phyloP scores from a whole-genome alignment of 2,797 vertebrate genomes.

The Siniperca scherzeri region DNA sequence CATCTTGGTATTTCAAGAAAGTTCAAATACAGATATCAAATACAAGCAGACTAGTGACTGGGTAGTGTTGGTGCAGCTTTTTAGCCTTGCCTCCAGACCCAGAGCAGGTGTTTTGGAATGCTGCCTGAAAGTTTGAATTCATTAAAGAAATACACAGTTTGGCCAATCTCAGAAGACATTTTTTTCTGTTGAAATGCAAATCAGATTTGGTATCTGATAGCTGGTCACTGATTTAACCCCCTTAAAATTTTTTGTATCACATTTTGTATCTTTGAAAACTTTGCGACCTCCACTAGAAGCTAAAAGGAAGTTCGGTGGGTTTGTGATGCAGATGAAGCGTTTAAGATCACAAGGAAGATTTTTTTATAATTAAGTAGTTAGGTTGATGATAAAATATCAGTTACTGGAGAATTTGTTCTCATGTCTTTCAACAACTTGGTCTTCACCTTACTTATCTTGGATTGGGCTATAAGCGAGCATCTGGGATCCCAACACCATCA shows the following conservation, averaged over 20 bases:
- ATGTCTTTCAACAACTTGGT: not conserved
- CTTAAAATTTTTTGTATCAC: not conserved
- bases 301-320: not conserved
- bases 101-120: not conserved
- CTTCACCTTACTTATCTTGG: slow-evolving; percentile 15
- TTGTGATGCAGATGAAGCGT: not conserved
- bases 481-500: slow-evolving; percentile 30
- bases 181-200: not conserved
- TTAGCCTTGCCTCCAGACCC: slow-evolving; percentile 15
- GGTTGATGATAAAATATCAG: not conserved
- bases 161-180: not conserved
- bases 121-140: not conserved
- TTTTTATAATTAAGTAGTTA: not conserved
- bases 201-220: not conserved
- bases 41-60: slow-evolving; percentile 6
- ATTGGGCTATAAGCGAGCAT: not conserved
- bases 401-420: not conserved
- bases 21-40: slow-evolving; percentile 40
- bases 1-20: slow-evolving; percentile 39
- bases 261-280: not conserved
- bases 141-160: not conserved
- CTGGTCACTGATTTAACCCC: not conserved
- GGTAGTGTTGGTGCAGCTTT: slow-evolving; percentile 8
- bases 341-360: not conserved
- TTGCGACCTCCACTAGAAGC: not conserved